Conservation (phyloP, 2,113 vertebrate species). For the Pholis gunnellus region DNA sequence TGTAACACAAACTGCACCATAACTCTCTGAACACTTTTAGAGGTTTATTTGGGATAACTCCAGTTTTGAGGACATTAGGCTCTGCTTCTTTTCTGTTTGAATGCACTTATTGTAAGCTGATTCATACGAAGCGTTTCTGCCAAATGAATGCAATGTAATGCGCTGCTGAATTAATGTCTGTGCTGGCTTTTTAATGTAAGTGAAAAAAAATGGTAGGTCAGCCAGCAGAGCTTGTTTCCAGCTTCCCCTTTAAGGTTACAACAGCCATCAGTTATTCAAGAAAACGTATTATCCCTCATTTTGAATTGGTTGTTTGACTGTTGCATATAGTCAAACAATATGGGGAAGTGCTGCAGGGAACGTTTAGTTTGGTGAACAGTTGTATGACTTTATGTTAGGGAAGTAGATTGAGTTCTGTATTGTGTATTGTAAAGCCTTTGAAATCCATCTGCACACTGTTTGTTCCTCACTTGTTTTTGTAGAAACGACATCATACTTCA, state of each 20-base stretch:
- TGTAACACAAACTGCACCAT: too few relatives aligned
- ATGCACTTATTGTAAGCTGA: neutral
- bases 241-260: neutral
- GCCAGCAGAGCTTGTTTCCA: neutral
- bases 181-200: neutral
- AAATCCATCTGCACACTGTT: neutral
- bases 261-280: neutral
- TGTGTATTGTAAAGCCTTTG: neutral
- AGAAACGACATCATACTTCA: neutral
- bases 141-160: neutral
- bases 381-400: neutral
- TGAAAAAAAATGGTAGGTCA: neutral
- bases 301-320: neutral
- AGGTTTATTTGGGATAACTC: neutral
- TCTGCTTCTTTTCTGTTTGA: neutral
- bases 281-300: neutral
- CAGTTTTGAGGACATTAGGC: neutral
- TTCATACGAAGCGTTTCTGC: neutral
- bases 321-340: neutral
- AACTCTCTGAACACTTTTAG: neutral
- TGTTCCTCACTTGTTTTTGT: neutral
- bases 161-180: neutral
- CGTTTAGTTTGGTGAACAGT: neutral
- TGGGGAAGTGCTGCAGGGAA: slow-evolving; percentile 19
- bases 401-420: neutral